Conservation (phyloP, 2,888 invertebrate species). For the Lycocerus yunnanus region DNA sequence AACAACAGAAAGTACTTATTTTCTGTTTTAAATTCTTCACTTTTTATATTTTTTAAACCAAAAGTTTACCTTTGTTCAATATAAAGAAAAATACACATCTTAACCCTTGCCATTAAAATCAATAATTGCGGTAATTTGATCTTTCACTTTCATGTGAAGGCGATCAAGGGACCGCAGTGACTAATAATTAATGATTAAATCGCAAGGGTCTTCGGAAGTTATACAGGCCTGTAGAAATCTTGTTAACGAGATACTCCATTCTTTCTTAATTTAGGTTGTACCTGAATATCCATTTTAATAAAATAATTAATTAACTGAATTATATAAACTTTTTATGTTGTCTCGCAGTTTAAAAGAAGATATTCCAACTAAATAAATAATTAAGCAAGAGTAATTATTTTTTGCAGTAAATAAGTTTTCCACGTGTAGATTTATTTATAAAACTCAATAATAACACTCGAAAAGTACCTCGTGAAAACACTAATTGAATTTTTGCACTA, state of each 20-base stretch:
- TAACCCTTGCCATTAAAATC: constrained; percentile 14
- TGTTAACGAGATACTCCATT: neutral
- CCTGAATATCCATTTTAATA: neutral
- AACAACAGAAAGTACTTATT: no score
- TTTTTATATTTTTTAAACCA: neutral
- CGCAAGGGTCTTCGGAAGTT: constrained; percentile 20
- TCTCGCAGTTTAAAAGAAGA: no score
- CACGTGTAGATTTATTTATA: neutral
- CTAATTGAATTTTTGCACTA: constrained; percentile 12
- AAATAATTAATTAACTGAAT: neutral
- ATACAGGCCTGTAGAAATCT: neutral
- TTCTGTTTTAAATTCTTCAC: no score
- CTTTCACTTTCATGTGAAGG: constrained; percentile 20
- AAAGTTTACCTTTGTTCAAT: neutral
- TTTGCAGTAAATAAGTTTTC: neutral
- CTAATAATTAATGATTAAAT: constrained; percentile 36
- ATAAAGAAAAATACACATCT: neutral
- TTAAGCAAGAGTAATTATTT: neutral
- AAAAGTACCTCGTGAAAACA: neutral
- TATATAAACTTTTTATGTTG: neutral
- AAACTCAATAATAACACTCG: neutral
- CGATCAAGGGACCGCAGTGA: constrained; percentile 28
- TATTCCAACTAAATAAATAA: neutral
- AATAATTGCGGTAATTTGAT: constrained; percentile 31
- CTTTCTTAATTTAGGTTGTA: neutral